phyloP scores from a whole-genome alignment of 2,797 vertebrate species.

The Liparis tanakae region DNA sequence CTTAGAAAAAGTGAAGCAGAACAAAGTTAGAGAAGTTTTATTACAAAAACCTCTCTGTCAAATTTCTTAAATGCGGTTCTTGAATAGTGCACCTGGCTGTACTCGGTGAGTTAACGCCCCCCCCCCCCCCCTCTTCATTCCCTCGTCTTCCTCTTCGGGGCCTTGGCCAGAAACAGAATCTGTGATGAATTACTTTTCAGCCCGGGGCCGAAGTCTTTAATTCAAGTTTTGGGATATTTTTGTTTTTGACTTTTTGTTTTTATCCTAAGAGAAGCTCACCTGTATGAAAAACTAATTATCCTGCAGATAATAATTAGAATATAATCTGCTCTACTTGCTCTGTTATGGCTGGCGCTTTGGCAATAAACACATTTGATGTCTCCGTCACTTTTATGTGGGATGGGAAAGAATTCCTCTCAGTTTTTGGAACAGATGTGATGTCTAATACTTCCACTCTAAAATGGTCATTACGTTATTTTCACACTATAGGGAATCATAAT shows the following conservation, averaged over 20 bases:
- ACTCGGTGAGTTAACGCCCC: too few relatives aligned
- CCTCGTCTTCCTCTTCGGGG: slow-evolving; percentile 8
- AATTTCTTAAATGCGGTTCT: too few relatives aligned
- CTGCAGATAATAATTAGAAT: slow-evolving; percentile 9
- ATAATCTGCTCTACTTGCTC: not conserved
- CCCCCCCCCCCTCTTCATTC: not conserved
- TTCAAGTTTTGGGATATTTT: slow-evolving; percentile 31
- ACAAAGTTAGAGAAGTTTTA: too few relatives aligned
- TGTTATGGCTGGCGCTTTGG: slow-evolving; percentile 1
- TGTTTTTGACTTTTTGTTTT: slow-evolving; percentile 15
- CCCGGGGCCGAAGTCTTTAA: slow-evolving; percentile 1
- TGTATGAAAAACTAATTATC: slow-evolving; percentile 33
- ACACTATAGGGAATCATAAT: not conserved
- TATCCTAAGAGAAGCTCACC: slow-evolving; percentile 26
- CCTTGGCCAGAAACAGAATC: slow-evolving; percentile 4
- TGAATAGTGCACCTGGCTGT: too few relatives aligned
- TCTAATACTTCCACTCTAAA: not conserved
- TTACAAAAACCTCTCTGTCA: too few relatives aligned
- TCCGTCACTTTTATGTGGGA: slow-evolving; percentile 8
- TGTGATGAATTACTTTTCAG: slow-evolving; percentile 26
- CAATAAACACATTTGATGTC: slow-evolving; percentile 17
- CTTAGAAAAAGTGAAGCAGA: too few relatives aligned
- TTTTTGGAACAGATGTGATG: not conserved
- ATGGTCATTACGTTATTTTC: not conserved
- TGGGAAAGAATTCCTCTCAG: not conserved